These are phyloP conservation scores for Pemphigus obesinymphae DNA, from an alignment of 1,140 invertebrate species.

Conservation along the genomic window DNA sequence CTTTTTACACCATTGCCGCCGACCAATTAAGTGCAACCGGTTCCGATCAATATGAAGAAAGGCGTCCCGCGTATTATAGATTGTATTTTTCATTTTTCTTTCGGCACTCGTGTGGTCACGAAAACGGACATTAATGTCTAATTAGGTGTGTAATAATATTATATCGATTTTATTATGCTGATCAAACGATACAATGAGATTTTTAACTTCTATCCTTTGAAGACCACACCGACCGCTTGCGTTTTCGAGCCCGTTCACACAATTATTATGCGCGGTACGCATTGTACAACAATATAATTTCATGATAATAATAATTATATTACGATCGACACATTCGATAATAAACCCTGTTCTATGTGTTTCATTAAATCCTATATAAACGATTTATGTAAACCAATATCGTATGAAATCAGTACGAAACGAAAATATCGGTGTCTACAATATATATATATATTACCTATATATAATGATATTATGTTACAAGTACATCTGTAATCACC, in stretches of 20 bases:
- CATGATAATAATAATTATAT: not conserved
- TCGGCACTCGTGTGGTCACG: slow-evolving; percentile 21
- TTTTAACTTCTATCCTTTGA: not conserved
- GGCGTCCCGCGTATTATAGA: not conserved
- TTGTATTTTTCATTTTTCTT: slow-evolving; percentile 4
- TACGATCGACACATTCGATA: not conserved
- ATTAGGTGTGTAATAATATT: slow-evolving; percentile 10
- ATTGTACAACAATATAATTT: not conserved
- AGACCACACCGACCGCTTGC: not conserved
- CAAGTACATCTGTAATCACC: too few species aligned
- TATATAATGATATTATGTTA: too few species aligned
- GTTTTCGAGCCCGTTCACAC: not conserved
- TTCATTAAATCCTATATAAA: not conserved
- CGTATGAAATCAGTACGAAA: too few species aligned
- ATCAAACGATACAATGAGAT: not conserved
- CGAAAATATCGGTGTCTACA: too few species aligned
- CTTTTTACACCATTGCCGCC: slow-evolving; percentile 9
- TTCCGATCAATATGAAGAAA: slow-evolving; percentile 12
- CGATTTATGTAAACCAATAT: not conserved
- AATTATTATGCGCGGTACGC: not conserved
- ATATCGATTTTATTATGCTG: not conserved
- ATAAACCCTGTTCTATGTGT: not conserved
- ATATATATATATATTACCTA: too few species aligned
- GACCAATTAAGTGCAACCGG: slow-evolving; percentile 30
- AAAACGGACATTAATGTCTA: slow-evolving; percentile 9